Evolutionary conservation across 2,113 vertebrate species (phyloP).

Genomic region (Bombycilla garrulus): DNA sequence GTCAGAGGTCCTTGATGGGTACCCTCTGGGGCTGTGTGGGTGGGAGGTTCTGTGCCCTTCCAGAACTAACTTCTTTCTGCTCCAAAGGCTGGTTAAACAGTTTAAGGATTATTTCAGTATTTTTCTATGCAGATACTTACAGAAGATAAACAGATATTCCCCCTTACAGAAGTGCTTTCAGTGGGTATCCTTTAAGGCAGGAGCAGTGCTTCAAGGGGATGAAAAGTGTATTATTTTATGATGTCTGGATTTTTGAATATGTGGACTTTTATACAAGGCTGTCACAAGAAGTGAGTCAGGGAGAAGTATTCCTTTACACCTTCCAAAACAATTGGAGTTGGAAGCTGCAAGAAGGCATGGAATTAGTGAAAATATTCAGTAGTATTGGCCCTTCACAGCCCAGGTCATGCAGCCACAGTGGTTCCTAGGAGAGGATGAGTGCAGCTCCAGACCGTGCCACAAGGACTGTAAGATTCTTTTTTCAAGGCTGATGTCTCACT

Average conservation of each 20-base stretch:
- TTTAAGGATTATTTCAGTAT: constrained; percentile 61
- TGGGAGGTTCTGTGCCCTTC: constrained; percentile 72
- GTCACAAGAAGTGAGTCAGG: background rate
- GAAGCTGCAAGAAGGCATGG: background rate
- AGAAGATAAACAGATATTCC: constrained; percentile 57
- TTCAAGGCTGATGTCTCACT: background rate
- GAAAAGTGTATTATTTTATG: background rate
- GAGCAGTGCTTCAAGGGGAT: background rate
- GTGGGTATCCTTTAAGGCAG: background rate
- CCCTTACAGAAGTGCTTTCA: constrained; percentile 33
- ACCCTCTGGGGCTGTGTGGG: constrained; percentile 70
- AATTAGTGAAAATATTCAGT: background rate
- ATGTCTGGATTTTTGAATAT: background rate
- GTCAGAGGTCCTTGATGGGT: constrained; percentile 67
- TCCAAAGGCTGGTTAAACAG: constrained; percentile 53
- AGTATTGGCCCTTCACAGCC: background rate
- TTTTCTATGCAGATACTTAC: constrained; percentile 56
- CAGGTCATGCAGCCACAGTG: background rate
- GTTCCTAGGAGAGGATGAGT: background rate
- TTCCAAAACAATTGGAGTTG: background rate
- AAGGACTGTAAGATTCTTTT: background rate
- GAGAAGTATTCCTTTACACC: background rate
- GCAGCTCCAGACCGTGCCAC: background rate
- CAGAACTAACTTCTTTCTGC: constrained; percentile 47
- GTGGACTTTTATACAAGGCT: background rate